phyloP scores from a whole-genome alignment of 2,113 vertebrate species.

The Corythornis madagascariensis region DNA sequence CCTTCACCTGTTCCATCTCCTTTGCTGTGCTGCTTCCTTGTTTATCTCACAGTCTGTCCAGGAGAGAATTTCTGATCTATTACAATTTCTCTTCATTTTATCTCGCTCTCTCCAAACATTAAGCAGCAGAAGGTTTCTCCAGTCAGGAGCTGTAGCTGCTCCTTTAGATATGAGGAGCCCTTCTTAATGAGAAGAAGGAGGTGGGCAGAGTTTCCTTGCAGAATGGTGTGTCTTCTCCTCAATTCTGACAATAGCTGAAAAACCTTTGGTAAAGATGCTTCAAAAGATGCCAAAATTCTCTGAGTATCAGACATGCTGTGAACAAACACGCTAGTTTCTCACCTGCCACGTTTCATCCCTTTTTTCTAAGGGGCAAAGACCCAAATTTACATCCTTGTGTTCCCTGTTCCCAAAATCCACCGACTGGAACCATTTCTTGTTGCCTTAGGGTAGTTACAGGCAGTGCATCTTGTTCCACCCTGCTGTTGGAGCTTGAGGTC shows the following conservation, averaged over 20 bases:
- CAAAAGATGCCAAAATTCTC: neutral
- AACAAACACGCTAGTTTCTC: slow-evolving; percentile 29
- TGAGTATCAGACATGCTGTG: neutral
- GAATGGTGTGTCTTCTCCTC: neutral
- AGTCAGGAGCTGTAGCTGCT: neutral
- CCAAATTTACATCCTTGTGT: neutral
- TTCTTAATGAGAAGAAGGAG: slow-evolving; percentile 44
- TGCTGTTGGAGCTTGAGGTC: neutral
- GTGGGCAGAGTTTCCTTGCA: neutral
- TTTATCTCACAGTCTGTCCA: neutral
- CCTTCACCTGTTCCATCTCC: neutral
- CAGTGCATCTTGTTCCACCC: neutral
- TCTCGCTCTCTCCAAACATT: neutral
- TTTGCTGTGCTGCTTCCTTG: neutral
- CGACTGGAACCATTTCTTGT: neutral
- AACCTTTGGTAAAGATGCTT: slow-evolving; percentile 22
- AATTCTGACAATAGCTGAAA: slow-evolving; percentile 40
- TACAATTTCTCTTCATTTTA: neutral
- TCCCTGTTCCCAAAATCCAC: neutral
- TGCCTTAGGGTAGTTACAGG: neutral
- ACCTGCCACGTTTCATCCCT: neutral
- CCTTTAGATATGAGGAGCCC: neutral
- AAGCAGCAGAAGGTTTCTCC: neutral
- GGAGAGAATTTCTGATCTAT: neutral
- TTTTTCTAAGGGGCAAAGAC: neutral